Evolutionary conservation across 2,888 invertebrate species (phyloP), one percentile per base, ranked within the genome.

Genomic region (Protula sp.): DNA sequence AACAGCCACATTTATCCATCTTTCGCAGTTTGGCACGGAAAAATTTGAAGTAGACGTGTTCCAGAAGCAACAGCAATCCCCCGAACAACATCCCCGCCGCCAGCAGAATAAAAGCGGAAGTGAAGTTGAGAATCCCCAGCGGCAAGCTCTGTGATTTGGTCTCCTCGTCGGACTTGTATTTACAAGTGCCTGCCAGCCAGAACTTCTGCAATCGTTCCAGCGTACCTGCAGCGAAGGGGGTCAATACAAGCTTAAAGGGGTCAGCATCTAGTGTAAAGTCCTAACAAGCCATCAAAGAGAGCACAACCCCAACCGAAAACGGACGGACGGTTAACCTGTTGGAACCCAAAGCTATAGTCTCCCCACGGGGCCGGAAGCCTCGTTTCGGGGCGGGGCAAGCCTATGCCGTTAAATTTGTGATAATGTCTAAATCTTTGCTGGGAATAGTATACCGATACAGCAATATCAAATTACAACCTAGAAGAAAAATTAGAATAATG

Each of bases 111-210:
- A 98, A 99, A 55, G 98, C 98, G 64, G 94, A 94, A 78, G 97
- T 88, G 84, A 99, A 99, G 85, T 99, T 98, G 82, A 83, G 80
- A 53, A 85, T 81, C 48, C 83, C 84, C 47, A 85, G 72, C 14
- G 83, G 82, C 53, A 82, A 78, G 63, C 81, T 82, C 50, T 9
- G 5, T 5, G 81, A 92, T 90, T 93, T 92, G 2, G 74, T 74
- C 53, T 72, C 71, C 80, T 93, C 89, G 78, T 91, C 92, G 67
- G 92, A 92, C 1, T 91, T 91, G 72, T 92, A 89, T 72, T 92
- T 89, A 80, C 95, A 97, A 1, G 93, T 90, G 38, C 98, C 95
- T 0, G 95, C 94, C 88, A 98, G 90, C 98, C 98, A 98, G 76
- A 92, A 89, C 62, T 84, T 81, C 73, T 97, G 87, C 70, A 98